These are phyloP conservation scores for Callionymus lyra DNA, from an alignment of 2,113 vertebrate genomes.

Conservation along the genomic window DNA sequence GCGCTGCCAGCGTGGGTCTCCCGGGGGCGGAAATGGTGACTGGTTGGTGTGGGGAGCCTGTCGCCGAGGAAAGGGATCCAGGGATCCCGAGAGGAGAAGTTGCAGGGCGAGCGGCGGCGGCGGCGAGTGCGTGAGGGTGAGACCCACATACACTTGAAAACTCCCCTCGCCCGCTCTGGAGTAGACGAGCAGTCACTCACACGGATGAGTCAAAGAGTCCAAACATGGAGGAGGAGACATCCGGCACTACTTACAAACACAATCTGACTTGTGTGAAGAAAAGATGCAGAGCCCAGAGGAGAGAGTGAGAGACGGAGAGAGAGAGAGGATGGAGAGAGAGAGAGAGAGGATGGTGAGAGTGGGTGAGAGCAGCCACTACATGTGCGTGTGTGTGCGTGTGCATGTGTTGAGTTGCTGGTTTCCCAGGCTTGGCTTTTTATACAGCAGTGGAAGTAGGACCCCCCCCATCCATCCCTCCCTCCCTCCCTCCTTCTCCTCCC, in stretches of 20 bases:
- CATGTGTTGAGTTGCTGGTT: conserved; percentile 58
- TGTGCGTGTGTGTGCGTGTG: conserved; percentile 21
- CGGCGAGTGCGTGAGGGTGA: conserved; percentile 51
- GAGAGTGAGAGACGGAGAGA: conserved; percentile 32
- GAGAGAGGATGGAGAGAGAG: conserved; percentile 23
- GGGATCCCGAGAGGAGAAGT: conserved; percentile 51
- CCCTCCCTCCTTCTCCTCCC: conserved; percentile 27
- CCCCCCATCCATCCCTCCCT: conserved; percentile 15
- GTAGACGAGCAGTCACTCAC: conserved; percentile 44
- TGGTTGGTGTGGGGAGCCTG: conserved; percentile 62
- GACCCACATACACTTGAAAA: conserved; percentile 61
- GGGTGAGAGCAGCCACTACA: conserved; percentile 47
- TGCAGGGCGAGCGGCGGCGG: conserved; percentile 25
- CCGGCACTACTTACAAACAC: conserved; percentile 50
- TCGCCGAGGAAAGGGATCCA: conserved; percentile 51
- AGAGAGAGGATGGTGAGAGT: conserved; percentile 12
- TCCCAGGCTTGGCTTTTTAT: conserved; percentile 72
- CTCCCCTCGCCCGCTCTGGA: conserved; percentile 48
- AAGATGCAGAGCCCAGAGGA: conserved; percentile 53
- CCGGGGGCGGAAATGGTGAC: conserved; percentile 88
- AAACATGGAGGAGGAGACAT: conserved; percentile 37
- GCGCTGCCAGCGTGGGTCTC: conserved; percentile 79
- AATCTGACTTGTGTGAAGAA: conserved; percentile 54
- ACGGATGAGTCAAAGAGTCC: conserved; percentile 29
- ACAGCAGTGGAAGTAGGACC: conserved; percentile 37